Conservation (phyloP, 2,888 invertebrate genomes). For the Charanyca ferruginea region DNA sequence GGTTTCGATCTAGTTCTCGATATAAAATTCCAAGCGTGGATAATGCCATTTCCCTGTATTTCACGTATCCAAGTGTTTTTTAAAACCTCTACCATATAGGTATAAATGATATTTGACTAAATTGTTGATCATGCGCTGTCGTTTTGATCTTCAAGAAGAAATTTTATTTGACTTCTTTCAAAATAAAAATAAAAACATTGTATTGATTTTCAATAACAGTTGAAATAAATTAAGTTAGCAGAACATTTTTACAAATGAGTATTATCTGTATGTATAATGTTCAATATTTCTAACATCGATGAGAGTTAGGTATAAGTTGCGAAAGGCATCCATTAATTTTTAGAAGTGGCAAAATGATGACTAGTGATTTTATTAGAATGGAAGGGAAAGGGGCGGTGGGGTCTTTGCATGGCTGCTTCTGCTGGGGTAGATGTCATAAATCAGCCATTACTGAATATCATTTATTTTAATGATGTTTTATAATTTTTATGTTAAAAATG, state of each 20-base stretch:
- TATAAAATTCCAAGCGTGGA: background rate
- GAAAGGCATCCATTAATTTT: constrained; percentile 57
- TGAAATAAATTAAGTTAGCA: constrained; percentile 46
- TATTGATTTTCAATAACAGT: constrained; percentile 27
- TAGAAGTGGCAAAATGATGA: constrained; percentile 59
- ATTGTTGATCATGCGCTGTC: too few species aligned
- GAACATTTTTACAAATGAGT: constrained; percentile 41
- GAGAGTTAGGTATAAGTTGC: constrained; percentile 53
- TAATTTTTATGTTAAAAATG: constrained; percentile 25
- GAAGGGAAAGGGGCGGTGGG: constrained; percentile 20
- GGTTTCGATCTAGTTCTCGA: background rate
- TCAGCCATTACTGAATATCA: constrained; percentile 37
- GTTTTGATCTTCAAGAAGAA: too few species aligned
- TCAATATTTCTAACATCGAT: constrained; percentile 54
- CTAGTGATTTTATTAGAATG: constrained; percentile 47
- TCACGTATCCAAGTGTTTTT: background rate
- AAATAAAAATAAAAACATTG: constrained; percentile 20
- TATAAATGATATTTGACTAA: background rate
- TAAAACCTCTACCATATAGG: background rate
- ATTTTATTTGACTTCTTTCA: constrained; percentile 1
- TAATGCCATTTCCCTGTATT: background rate
- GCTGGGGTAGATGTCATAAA: constrained; percentile 44
- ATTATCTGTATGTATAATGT: constrained; percentile 54
- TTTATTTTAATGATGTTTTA: constrained; percentile 38
- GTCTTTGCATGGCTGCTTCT: constrained; percentile 20